Conservation (phyloP, 2,888 invertebrate species). For the Drosophila borborema region DNA sequence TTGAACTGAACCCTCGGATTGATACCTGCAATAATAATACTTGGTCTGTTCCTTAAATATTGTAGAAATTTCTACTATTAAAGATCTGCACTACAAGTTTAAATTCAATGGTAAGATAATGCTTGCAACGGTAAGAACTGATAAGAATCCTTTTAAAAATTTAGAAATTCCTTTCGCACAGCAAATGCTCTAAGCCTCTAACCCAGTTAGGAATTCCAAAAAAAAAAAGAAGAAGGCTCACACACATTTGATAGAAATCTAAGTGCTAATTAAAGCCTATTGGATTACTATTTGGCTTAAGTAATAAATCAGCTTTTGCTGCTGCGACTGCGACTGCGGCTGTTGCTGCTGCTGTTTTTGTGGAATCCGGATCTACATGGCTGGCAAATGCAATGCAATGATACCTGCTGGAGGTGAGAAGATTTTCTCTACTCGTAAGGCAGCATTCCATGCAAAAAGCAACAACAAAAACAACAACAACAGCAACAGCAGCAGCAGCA, state of each 20-base stretch:
- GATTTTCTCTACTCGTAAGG: constrained; percentile 79
- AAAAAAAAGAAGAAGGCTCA: no score
- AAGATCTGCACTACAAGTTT: neutral
- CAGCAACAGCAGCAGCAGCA: constrained; percentile 2
- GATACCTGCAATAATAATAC: no score
- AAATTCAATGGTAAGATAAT: neutral
- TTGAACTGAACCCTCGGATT: no score
- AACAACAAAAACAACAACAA: constrained; percentile 22
- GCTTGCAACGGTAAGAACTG: neutral
- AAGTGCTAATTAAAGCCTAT: constrained; percentile 32
- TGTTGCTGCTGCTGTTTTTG: constrained; percentile 28
- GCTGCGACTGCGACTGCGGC: neutral
- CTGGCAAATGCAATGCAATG: constrained; percentile 34
- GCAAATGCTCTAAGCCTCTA: neutral
- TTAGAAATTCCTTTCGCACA: neutral
- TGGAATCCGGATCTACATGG: constrained; percentile 57
- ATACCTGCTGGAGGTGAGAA: constrained; percentile 70
- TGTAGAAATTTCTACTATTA: no score
- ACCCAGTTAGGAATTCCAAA: constrained; percentile 1
- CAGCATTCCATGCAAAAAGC: constrained; percentile 73
- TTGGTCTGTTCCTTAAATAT: no score
- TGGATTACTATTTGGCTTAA: constrained; percentile 22
- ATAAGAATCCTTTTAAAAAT: neutral
- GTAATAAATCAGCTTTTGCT: constrained; percentile 39
- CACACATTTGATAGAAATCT: constrained; percentile 1